Conservation (phyloP, 1,140 invertebrate genomes). For the Drosophila melanica region DNA sequence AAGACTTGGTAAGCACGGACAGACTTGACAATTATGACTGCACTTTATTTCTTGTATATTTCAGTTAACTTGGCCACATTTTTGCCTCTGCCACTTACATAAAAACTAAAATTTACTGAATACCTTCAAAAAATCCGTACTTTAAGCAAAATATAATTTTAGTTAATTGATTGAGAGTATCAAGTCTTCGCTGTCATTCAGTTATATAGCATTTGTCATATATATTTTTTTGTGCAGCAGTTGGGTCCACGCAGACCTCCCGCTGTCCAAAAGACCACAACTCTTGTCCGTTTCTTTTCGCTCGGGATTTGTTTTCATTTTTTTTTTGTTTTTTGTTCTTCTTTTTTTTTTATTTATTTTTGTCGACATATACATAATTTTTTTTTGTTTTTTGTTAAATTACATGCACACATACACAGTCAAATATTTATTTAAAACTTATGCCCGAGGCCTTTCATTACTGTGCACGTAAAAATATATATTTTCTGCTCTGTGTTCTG, state of each 20-base stretch:
- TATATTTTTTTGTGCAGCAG: conserved; percentile 68
- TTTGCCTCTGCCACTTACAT: too few relatives aligned
- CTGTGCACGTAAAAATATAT: conserved; percentile 70
- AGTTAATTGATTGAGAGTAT: conserved; percentile 8
- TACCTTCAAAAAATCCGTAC: too few relatives aligned
- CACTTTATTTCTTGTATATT: too few relatives aligned
- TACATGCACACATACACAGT: conserved; percentile 73
- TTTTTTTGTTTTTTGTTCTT: conserved; percentile 41
- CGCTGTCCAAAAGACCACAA: conserved; percentile 6
- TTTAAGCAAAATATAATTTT: too few relatives aligned
- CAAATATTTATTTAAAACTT: conserved; percentile 83
- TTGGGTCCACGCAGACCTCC: conserved; percentile 48
- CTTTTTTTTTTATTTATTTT: conserved; percentile 52
- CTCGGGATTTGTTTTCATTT: conserved; percentile 30
- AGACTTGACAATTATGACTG: neutral
- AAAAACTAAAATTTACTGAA: too few relatives aligned
- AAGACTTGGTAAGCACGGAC: neutral
- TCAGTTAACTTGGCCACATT: too few relatives aligned
- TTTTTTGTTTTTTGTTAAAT: conserved; percentile 73
- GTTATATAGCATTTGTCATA: conserved; percentile 39
- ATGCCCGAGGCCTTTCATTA: conserved; percentile 81
- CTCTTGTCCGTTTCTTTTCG: conserved; percentile 61
- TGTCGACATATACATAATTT: conserved; percentile 17
- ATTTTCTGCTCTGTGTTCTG: conserved; percentile 6
- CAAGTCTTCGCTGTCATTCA: neutral